Base-by-base conservation (phyloP, 2,888 invertebrate genomes). In the Pocota personata region DNA sequence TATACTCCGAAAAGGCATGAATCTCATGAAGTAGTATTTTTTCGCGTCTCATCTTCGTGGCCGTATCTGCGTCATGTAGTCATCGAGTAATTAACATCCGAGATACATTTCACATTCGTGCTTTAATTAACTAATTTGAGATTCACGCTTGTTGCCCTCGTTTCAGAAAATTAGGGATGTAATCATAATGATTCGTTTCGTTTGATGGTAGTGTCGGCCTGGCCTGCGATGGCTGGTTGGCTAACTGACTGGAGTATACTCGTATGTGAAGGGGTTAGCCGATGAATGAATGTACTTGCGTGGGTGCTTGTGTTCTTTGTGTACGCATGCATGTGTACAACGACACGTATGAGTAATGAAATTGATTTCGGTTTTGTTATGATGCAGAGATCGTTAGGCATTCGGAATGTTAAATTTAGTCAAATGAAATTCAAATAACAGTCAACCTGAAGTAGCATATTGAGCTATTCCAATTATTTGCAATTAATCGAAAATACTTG, bases 121-220 rank as follows among this genome's bases (percentile, higher is more conserved):
- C 58, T 84, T 84, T 80, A 84, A 84, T 84, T 79, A 83, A 83
- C 78, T 83, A 69, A 83, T 73, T 83, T 66, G 79, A 79, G 69
- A 76, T 75, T 79, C 79, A 84, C 79, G 79, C 64, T 75, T 76
- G 71, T 48, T 84, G 84, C 69, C 84, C 84, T 76, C 75, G 43
- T 79, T 84, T 79, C 64, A 37, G 50, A 52, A 84, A 79, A 79
- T 84, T 71, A 79, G 84, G 71, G 71, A 32, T 66, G 64, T 60
- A 71, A 71, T 76, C 84, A 71, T 76, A 84, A 84, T 79, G 71
- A 71, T 57, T 76, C 50, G 66, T 76, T 79, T 84, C 60, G 71
- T 76, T 76, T 79, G 71, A 75, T 71, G 69, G 16, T 6, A 57
- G 12, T 52, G 52, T 40, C 8, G 50, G 27, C 10, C 12, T 37